phyloP scores from a whole-genome alignment of 2,888 invertebrate genomes.

The Hemaris fuciformis region DNA sequence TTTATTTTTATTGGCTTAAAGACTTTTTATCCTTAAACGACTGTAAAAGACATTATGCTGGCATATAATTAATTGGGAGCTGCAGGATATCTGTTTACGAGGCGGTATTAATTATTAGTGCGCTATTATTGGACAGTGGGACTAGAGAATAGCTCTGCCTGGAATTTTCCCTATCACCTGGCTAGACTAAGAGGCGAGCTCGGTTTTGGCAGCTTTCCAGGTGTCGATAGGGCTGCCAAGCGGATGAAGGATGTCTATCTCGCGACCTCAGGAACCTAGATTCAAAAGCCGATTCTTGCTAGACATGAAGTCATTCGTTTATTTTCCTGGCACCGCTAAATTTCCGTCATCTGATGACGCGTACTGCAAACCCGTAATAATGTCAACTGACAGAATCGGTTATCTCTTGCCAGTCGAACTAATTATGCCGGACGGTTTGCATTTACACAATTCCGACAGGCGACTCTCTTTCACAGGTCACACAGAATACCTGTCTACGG shows the following conservation, averaged over 20 bases:
- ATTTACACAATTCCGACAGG: no score
- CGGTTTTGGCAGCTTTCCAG: neutral
- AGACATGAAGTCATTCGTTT: neutral
- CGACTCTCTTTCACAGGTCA: no score
- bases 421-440: no score
- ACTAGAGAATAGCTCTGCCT: neutral
- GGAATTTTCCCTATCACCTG: neutral
- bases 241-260: neutral
- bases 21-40: slow-evolving; percentile 5
- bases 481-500: no score
- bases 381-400: no score
- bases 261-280: neutral
- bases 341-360: no score
- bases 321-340: no score
- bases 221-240: neutral
- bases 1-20: slow-evolving; percentile 14
- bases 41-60: slow-evolving; percentile 26
- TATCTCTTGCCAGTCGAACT: no score
- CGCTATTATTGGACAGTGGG: slow-evolving; percentile 24
- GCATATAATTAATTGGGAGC: slow-evolving; percentile 48
- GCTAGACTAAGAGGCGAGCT: slow-evolving; percentile 4
- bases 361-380: no score
- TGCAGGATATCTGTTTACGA: slow-evolving; percentile 52
- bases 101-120: slow-evolving; percentile 38
- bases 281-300: neutral